These are phyloP conservation scores for Polypterus bichir DNA, from an alignment of 2,113 vertebrate genomes.

Conservation along the genomic window DNA sequence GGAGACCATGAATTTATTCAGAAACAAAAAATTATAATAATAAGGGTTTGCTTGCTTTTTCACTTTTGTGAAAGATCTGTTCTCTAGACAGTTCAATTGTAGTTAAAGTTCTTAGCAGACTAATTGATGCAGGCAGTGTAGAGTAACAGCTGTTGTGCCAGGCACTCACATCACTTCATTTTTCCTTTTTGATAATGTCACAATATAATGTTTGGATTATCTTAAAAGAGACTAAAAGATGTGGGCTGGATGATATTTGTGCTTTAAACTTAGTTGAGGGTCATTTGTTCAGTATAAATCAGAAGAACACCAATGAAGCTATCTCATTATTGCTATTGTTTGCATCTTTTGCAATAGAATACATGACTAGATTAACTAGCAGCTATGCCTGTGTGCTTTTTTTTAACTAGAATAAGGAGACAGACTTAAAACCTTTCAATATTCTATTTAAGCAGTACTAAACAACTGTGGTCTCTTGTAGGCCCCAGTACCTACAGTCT, in stretches of 20 bases:
- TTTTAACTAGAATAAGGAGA: too few species aligned
- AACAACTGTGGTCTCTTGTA: too few species aligned
- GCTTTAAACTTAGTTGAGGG: neutral
- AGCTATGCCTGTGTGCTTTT: too few species aligned
- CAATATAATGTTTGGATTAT: neutral
- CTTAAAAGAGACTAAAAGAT: constrained; percentile 1
- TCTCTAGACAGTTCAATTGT: neutral
- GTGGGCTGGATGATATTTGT: neutral
- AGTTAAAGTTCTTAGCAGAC: neutral
- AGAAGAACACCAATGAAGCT: neutral
- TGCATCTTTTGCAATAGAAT: too few species aligned
- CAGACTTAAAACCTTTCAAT: too few species aligned
- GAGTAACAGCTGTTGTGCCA: neutral
- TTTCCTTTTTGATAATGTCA: neutral
- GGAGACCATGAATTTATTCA: too few species aligned
- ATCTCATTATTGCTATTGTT: too few species aligned
- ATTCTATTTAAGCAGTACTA: too few species aligned
- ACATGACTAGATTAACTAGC: too few species aligned
- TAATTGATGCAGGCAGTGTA: neutral
- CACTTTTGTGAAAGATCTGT: neutral
- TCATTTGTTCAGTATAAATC: constrained; percentile 1
- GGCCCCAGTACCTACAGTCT: too few species aligned
- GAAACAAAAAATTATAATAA: neutral
- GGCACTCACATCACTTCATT: neutral
- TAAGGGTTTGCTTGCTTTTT: neutral